A percentile compares a stretch with the other conserved stretches of the same genome.
These are phyloP conservation scores for Melangyna quadrimaculata DNA, from an alignment of 2,888 invertebrate genomes.

Conservation along the genomic window DNA sequence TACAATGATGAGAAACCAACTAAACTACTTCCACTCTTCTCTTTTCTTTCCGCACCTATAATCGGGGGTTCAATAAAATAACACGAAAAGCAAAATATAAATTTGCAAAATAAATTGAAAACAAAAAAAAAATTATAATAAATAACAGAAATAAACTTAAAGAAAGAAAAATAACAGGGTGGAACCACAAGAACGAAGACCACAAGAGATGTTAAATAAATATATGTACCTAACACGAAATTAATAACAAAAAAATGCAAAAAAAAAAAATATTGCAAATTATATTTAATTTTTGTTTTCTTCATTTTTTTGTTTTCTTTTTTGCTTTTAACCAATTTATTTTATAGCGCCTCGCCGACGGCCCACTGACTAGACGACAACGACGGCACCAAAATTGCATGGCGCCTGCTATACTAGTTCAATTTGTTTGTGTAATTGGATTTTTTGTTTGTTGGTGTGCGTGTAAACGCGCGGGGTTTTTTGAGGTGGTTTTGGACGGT, in stretches of 20 bases:
- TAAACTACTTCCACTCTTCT: conserved; percentile 16
- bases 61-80: conserved; percentile 47
- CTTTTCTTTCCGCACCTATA: conserved; percentile 11
- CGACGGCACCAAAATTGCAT: conserved; percentile 69
- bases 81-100: conserved; percentile 22
- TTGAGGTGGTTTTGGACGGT: conserved; percentile 31
- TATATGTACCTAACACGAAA: conserved; percentile 64
- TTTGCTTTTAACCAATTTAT: conserved; percentile 59
- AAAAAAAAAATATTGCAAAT: conserved; percentile 12
- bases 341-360: conserved; percentile 70
- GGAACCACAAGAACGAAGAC: conserved; percentile 40
- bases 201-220: conserved; percentile 58
- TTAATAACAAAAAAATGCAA: conserved; percentile 56
- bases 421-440: conserved; percentile 59
- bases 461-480: conserved; percentile 11
- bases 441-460: conserved; percentile 17
- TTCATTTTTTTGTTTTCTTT: conserved; percentile 15
- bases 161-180: conserved; percentile 40
- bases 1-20: conserved; percentile 10
- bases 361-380: conserved; percentile 69
- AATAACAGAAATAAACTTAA: background rate
- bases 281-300: conserved; percentile 36
- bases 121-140: conserved; percentile 12
- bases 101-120: background rate
- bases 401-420: conserved; percentile 67